Conservation (phyloP, 2,888 invertebrate genomes). For the Parnassius apollo region DNA sequence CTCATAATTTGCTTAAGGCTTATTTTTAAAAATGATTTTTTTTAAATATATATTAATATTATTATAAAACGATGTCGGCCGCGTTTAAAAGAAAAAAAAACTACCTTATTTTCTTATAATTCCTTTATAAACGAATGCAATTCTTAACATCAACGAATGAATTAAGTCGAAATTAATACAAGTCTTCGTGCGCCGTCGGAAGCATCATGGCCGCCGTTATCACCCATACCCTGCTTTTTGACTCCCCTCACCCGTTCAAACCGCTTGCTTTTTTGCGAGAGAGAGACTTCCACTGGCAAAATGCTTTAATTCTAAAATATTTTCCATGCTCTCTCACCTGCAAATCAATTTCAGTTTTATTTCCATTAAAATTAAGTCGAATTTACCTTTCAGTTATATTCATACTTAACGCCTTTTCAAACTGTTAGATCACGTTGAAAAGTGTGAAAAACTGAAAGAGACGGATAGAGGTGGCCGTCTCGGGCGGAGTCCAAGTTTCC, state of each 20-base stretch:
- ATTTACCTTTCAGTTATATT: conserved; percentile 26
- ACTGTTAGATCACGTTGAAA: conserved; percentile 57
- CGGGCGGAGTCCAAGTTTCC: conserved; percentile 80
- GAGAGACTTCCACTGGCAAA: conserved; percentile 73
- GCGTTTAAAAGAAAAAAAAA: too few species aligned
- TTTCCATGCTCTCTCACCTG: conserved; percentile 50
- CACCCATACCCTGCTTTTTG: conserved; percentile 48
- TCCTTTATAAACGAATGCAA: conserved; percentile 45
- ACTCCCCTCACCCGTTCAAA: conserved; percentile 49
- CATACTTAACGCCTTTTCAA: conserved; percentile 38
- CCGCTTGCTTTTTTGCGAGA: conserved; percentile 78
- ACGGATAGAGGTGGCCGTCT: conserved; percentile 78
- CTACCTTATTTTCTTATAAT: conserved; percentile 20
- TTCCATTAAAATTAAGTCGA: neutral
- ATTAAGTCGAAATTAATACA: conserved; percentile 77
- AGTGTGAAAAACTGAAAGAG: conserved; percentile 81
- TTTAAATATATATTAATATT: too few species aligned
- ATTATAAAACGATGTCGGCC: too few species aligned
- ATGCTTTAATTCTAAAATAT: conserved; percentile 79
- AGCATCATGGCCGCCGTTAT: conserved; percentile 71
- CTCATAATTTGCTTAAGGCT: too few species aligned
- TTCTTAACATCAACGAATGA: conserved; percentile 66
- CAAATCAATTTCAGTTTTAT: conserved; percentile 37
- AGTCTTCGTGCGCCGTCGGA: conserved; percentile 72
- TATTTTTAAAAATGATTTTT: too few species aligned